These are phyloP conservation scores for Sphaerophoria taeniata DNA, from an alignment of 2,888 invertebrate species.

Conservation along the genomic window DNA sequence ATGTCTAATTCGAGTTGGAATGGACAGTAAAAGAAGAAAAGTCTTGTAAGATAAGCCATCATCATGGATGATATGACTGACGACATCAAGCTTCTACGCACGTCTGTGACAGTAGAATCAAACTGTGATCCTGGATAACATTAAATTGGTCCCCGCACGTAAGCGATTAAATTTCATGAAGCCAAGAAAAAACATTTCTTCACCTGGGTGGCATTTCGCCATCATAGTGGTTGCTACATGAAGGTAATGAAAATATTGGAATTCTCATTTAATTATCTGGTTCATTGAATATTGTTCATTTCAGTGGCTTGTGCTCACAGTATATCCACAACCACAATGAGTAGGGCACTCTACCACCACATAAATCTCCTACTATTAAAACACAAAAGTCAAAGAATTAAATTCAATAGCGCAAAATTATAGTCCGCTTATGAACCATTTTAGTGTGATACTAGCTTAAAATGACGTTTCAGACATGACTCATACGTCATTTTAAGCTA, in stretches of 20 bases:
- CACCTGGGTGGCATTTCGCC: constrained; percentile 67
- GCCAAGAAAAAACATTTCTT: constrained; percentile 44
- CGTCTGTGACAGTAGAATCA: too few relatives aligned
- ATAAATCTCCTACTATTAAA: too few relatives aligned
- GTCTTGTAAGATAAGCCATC: constrained; percentile 27
- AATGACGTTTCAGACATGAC: too few relatives aligned
- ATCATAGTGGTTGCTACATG: constrained; percentile 41
- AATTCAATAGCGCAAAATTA: too few relatives aligned
- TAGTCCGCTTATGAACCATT: too few relatives aligned
- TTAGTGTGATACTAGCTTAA: too few relatives aligned
- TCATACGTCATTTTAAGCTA: too few relatives aligned
- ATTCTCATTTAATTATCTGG: constrained; percentile 69
- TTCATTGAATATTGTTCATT: constrained; percentile 60
- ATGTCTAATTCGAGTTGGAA: too few relatives aligned
- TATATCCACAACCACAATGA: too few relatives aligned
- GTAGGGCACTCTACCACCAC: too few relatives aligned
- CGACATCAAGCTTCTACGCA: not conserved
- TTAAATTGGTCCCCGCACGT: constrained; percentile 50
- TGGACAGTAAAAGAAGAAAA: constrained; percentile 25
- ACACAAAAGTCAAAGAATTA: too few relatives aligned
- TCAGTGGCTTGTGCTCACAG: constrained; percentile 61
- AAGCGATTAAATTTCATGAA: constrained; percentile 58
- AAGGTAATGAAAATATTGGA: constrained; percentile 1
- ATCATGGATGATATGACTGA: not conserved
- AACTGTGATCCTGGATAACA: constrained; percentile 36